phyloP scores from a whole-genome alignment of 2,888 invertebrate species.

The Leptinotarsa haldemani region DNA sequence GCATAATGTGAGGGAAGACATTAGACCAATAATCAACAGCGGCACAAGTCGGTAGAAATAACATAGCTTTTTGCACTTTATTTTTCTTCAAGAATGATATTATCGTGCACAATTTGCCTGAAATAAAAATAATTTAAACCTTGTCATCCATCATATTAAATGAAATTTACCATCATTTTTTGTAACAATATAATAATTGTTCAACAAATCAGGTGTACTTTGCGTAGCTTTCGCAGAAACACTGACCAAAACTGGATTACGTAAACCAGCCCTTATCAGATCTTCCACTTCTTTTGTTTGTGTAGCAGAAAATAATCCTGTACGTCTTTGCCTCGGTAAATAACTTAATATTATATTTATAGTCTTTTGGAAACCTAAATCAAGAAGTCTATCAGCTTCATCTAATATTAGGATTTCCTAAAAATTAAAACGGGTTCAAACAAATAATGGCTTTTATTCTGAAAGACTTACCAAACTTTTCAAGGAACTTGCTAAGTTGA shows the following conservation, averaged over 20 bases:
- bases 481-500: slow-evolving; percentile 78
- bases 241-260: slow-evolving; percentile 91
- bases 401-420: slow-evolving; percentile 94
- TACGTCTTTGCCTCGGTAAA: slow-evolving; percentile 92
- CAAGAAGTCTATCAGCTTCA: slow-evolving; percentile 95
- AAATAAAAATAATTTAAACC: slow-evolving; percentile 32
- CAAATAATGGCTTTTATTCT: not conserved
- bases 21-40: slow-evolving; percentile 93
- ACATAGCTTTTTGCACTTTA: slow-evolving; percentile 76
- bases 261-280: slow-evolving; percentile 90
- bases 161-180: slow-evolving; percentile 71
- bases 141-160: not conserved
- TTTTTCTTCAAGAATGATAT: slow-evolving; percentile 80
- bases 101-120: slow-evolving; percentile 82
- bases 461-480: slow-evolving; percentile 77
- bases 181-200: slow-evolving; percentile 84
- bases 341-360: slow-evolving; percentile 90
- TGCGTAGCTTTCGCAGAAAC: slow-evolving; percentile 88
- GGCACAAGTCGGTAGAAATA: slow-evolving; percentile 96
- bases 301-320: slow-evolving; percentile 98
- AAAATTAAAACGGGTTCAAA: slow-evolving; percentile 29
- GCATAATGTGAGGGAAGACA: slow-evolving; percentile 72
- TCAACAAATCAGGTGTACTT: slow-evolving; percentile 77
- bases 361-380: slow-evolving; percentile 89
- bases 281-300: slow-evolving; percentile 95